phyloP scores from a whole-genome alignment of 2,113 vertebrate species.

The Scartelaos histophorus region DNA sequence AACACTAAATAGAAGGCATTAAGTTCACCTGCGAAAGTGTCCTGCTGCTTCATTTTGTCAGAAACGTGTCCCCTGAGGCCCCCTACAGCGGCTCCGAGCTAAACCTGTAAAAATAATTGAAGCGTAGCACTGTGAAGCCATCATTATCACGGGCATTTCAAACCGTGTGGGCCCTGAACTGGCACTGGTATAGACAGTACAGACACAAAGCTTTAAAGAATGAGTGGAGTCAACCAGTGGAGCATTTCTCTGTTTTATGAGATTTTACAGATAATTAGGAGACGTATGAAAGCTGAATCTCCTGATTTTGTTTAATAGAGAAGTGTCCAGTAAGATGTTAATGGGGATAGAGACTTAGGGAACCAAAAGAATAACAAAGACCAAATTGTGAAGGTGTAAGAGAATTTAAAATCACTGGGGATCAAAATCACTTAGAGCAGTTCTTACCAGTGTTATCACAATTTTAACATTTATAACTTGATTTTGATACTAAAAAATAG shows the following conservation, averaged over 20 bases:
- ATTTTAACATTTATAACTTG: too few species aligned
- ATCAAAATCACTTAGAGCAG: too few species aligned
- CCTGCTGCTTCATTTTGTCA: constrained; percentile 6
- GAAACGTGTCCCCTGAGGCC: constrained; percentile 1
- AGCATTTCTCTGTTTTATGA: not conserved
- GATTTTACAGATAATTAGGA: constrained; percentile 9
- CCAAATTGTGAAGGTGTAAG: not conserved
- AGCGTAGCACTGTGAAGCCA: not conserved
- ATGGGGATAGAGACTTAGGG: not conserved
- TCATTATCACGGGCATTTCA: not conserved
- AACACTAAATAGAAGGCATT: not conserved
- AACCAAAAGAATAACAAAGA: not conserved
- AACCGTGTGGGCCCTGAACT: not conserved
- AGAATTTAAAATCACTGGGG: too few species aligned
- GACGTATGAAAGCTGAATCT: not conserved
- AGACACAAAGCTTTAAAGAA: not conserved
- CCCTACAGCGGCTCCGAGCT: constrained; percentile 3
- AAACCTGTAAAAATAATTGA: constrained; percentile 14
- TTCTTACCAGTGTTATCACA: too few species aligned
- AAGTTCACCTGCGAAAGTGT: constrained; percentile 6
- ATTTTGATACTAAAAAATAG: too few species aligned
- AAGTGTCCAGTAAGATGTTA: not conserved
- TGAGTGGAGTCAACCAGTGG: not conserved
- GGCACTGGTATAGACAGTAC: not conserved
- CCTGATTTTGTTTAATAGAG: not conserved